phyloP scores from a whole-genome alignment of 1,140 invertebrate genomes.

The Aporrectodea caliginosa region DNA sequence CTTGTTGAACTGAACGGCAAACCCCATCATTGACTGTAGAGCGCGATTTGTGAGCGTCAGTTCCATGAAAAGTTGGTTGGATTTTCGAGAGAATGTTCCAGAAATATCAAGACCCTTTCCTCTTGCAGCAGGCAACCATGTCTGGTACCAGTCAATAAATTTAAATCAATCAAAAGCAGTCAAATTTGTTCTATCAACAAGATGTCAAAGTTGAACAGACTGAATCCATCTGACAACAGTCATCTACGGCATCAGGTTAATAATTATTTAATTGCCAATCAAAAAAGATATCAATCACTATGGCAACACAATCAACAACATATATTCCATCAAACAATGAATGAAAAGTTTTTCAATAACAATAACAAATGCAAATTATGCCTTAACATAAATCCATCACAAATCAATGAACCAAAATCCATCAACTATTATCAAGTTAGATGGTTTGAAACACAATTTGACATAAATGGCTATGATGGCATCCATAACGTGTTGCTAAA shows the following conservation, averaged over 20 bases:
- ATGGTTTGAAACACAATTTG: no score
- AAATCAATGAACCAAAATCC: no score
- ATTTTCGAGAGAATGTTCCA: slow-evolving; percentile 83
- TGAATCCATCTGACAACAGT: no score
- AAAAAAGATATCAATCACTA: neutral
- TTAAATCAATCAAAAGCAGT: neutral
- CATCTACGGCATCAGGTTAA: neutral
- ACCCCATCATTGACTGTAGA: slow-evolving; percentile 93
- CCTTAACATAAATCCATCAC: no score
- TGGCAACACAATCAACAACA: neutral
- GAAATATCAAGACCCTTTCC: slow-evolving; percentile 92
- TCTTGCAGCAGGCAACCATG: slow-evolving; percentile 87
- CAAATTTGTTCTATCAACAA: no score
- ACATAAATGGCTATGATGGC: no score
- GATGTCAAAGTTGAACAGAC: no score
- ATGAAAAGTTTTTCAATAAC: no score
- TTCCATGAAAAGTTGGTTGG: slow-evolving; percentile 91
- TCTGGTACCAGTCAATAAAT: slow-evolving; percentile 37
- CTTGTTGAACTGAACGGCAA: slow-evolving; percentile 98
- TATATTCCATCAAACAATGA: no score
- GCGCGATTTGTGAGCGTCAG: slow-evolving; percentile 95
- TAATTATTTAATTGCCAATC: neutral
- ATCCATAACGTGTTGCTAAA: no score
- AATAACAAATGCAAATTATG: no score
- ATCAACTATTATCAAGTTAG: no score